Percentiles rank a stretch among this genome's conserved stretches.
Conservation (phyloP, 2,797 vertebrate species). For the Acanthiza pusilla region DNA sequence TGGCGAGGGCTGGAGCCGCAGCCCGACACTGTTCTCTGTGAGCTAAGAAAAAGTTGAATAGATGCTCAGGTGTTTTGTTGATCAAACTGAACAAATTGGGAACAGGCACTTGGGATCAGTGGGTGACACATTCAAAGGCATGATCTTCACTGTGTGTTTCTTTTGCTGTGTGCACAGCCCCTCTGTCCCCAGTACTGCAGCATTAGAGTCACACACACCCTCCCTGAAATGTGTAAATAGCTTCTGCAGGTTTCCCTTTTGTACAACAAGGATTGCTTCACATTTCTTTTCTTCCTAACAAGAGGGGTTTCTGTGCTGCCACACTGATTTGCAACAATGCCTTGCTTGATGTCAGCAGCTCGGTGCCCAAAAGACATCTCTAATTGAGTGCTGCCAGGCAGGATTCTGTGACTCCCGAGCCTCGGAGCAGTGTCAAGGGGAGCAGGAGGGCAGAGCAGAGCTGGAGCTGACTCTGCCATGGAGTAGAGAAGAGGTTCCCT, state of each 20-base stretch:
- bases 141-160: fast-evolving
- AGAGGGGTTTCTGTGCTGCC: background rate
- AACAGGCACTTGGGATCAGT: background rate
- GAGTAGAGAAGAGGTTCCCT: background rate
- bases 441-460: background rate
- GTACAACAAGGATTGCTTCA: background rate
- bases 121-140: background rate
- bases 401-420: background rate
- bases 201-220: background rate
- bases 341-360: background rate
- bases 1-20: background rate
- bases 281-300: background rate
- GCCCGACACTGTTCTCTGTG: background rate
- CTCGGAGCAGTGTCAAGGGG: background rate
- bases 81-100: background rate
- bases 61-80: background rate
- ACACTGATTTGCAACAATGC: background rate
- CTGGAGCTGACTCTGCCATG: background rate
- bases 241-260: background rate
- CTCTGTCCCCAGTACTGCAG: background rate
- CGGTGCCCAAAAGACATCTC: background rate
- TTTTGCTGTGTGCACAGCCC: background rate
- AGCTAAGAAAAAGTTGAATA: background rate
- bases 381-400: background rate
- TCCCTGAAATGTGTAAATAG: background rate